Evolutionary conservation across 2,113 vertebrate genomes (phyloP), one percentile per base, ranked within the genome.

Genomic region (Callionymus lyra): DNA sequence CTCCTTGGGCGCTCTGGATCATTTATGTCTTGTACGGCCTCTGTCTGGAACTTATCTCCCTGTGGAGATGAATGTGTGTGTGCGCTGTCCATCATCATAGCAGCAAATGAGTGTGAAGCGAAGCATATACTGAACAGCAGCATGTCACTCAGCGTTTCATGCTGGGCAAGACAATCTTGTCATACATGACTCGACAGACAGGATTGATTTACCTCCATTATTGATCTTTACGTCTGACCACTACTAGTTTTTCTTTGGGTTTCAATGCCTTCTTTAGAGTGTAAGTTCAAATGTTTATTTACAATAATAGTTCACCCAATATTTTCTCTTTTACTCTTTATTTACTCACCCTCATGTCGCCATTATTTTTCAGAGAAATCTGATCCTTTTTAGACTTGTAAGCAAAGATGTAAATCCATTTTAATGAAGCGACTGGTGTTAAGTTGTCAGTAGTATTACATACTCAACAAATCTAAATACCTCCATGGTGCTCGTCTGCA

Each of bases 81-180:
- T 50, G 50, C 17, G 48, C 68, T 68, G 65, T 74, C 74, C 60
- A 52, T 71, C 68, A 72, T 65, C 54, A 39, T 31, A 37, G 55
- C 44, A 65, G 49, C 55, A 64, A 64, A 68, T 63, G 63, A 74
- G 65, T 67, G 57, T 77, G 65, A 76, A 81, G 64, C 57, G 55
- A 64, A 62, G 63, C 66, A 58, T 67, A 56, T 33, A 62, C 34
- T 36, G 50, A 64, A 52, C 53, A 46, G 41, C 65, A 44, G 53
- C 59, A 35, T 62, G 68, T 62, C 74, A 67, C 38, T 70, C 58
- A 59, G 64, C 60, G 64, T 62, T 65, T 63, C 50, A 46, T 50
- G 58, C 53, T 15, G 50, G 61, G 45, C 48, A 46, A 42, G 68
- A 53, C 54, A 56, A 44, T 61, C 47, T 45, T 58, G 50, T 67